phyloP scores from a whole-genome alignment of 2,797 vertebrate genomes.

The Hypotaenidia philippensis region DNA sequence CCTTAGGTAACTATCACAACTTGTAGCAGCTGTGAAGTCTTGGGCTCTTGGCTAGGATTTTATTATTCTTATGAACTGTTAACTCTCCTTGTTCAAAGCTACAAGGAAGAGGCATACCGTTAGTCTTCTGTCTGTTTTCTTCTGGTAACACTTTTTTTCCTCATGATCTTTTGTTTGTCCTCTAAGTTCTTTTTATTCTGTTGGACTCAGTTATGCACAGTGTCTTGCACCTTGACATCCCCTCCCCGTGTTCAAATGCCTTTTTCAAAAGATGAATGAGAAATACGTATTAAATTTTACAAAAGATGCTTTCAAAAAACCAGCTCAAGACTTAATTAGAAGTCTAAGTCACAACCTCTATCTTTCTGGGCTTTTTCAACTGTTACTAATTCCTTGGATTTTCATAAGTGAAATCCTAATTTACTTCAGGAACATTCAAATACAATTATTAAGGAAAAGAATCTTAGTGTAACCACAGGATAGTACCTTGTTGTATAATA shows the following conservation, averaged over 20 bases:
- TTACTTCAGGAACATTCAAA: not conserved
- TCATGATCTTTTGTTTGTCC: not conserved
- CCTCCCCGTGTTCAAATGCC: not conserved
- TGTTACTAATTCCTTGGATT: not conserved
- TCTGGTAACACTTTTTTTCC: not conserved
- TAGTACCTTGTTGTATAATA: not conserved
- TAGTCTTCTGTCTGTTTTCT: not conserved
- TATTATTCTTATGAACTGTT: not conserved
- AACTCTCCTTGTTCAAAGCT: not conserved
- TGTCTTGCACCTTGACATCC: not conserved
- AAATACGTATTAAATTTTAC: not conserved
- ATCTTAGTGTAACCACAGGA: not conserved
- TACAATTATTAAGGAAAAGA: not conserved
- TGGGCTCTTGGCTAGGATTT: not conserved
- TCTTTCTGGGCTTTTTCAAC: rapidly evolving
- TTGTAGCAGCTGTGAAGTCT: not conserved
- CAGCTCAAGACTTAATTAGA: not conserved
- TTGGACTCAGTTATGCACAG: rapidly evolving
- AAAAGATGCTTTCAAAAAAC: not conserved
- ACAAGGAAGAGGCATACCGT: not conserved
- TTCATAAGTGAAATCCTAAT: not conserved
- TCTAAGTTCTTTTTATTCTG: not conserved
- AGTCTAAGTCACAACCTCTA: not conserved
- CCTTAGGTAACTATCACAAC: not conserved
- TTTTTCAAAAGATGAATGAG: not conserved